Base-by-base conservation (phyloP, 2,888 invertebrate genomes). In the Hydroisotoma schaefferi region DNA sequence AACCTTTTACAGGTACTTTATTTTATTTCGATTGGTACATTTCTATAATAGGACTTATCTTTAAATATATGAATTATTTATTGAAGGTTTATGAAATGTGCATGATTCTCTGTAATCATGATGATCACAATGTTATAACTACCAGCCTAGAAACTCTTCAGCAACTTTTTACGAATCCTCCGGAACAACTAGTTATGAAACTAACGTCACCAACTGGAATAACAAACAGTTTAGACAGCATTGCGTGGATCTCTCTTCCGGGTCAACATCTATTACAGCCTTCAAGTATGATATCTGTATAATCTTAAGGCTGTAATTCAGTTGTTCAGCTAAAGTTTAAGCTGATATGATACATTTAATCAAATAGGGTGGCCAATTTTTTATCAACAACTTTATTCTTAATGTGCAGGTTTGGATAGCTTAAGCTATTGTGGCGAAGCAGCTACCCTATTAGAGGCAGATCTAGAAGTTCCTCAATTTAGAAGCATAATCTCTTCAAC, bases 111-210 rank as follows among this genome's bases (percentile, higher is more conserved):
- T 72, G 72, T 54, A 74, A 75, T 52, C 85, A 86, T 72, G 78
- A 80, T 6, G 90, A 94, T 77, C 94, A 94, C 77, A 93, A 93
- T 76, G 84, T 93, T 59, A 85, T 91, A 71, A 93, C 93, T 75
- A 86, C 90, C 1, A 85, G 92, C 20, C 81, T 95, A 75, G 95
- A 97, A 74, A 76, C 80, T 1, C 79, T 90, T 27, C 82, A 84
- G 23, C 82, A 84, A 51, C 74, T 89, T 2, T 74, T 89, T 5
- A 79, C 79, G 70, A 78, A 79, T 73, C 81, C 76, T 68, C 81
- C 81, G 2, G 79, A 81, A 1, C 78, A 79, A 1, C 79, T 86
- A 29, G 78, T 81, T 55, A 75, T 76, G 1, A 78, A 81, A 1
- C 75, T 89, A 18, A 73, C 83, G 23, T 82, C 82, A 40, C 73